Base-by-base conservation (phyloP, 2,888 invertebrate genomes). In the Acleris laterana region DNA sequence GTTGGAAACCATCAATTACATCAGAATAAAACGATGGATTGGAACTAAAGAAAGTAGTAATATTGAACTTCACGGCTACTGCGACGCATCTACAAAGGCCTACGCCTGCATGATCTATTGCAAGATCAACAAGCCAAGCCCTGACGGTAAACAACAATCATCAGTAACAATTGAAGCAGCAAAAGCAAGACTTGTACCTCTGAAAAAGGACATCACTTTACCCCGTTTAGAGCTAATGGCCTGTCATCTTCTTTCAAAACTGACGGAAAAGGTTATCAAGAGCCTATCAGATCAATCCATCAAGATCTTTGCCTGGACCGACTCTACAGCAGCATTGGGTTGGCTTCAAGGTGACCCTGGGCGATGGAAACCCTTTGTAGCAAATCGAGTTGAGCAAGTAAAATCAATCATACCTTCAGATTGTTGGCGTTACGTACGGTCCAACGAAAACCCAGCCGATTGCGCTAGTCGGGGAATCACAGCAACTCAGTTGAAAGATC, bases 311-410 rank as follows among this genome's bases (percentile, higher is more conserved):
- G 68, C 68, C 11, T 73, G 72, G 71, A 50, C 42, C 5, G 73
- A 73, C 28, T 28, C 28, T 28, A 28, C 2, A 28, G 28, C 28
- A 28, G 28, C 28, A 28, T 4, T 28, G 28, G 70, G 64, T 25
- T 73, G 74, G 72, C 42, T 74, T 19, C 49, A 69, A 17, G 71
- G 71, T 5, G 67, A 68, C 7, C 62, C 70, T 4, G 44, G 20
- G 11, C 61, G 69, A 11, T 72, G 70, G 74, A 72, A 71, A 32
- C 62, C 69, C 9, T 74, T 71, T 56, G 71, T 74, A 9, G 68
- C 71, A 1, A 72, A 74, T 44, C 44, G 72, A 56, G 68, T 70
- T 3, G 48, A 22, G 20, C 20, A 69, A 22, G 68, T 70, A 32
- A 51, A 7, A 20, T 16, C 53, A 9, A 16, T 66, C 9, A 64